Evolutionary conservation across 2,888 invertebrate species (phyloP).

Genomic region (Drosophila acutilabella): DNA sequence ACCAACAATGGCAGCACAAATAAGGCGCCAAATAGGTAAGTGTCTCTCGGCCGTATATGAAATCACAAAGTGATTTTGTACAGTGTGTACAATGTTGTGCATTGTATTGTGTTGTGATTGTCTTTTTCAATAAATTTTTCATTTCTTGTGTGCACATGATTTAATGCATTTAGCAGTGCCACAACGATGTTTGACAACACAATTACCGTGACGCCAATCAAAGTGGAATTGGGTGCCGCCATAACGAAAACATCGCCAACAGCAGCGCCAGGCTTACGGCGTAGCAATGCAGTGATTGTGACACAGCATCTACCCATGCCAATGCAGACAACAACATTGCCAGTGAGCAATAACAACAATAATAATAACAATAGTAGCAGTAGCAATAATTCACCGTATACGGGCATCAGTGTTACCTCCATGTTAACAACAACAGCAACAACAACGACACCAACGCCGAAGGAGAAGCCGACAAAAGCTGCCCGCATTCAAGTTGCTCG

Average conservation of each 20-base stretch:
- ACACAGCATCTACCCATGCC: constrained; percentile 51
- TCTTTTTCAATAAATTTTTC: neutral
- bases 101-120: constrained; percentile 11
- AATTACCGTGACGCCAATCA: constrained; percentile 72
- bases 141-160: no score
- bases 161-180: constrained; percentile 48
- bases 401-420: constrained; percentile 53
- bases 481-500: constrained; percentile 62
- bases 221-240: constrained; percentile 55
- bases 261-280: constrained; percentile 39
- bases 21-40: constrained; percentile 77
- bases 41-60: constrained; percentile 14
- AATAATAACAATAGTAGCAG: constrained; percentile 19
- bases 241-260: constrained; percentile 48
- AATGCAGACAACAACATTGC: constrained; percentile 34
- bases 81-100: constrained; percentile 46
- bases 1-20: constrained; percentile 72
- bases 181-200: constrained; percentile 72
- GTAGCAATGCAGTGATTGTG: constrained; percentile 61
- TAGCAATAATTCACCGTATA: constrained; percentile 41
- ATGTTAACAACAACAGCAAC: constrained; percentile 27
- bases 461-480: constrained; percentile 69
- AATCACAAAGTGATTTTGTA: constrained; percentile 24
- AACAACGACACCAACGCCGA: constrained; percentile 43
- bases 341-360: constrained; percentile 22